These are phyloP conservation scores for Pseudomyrmex dendroicus DNA, from an alignment of 1,140 invertebrate genomes.

Conservation along the genomic window DNA sequence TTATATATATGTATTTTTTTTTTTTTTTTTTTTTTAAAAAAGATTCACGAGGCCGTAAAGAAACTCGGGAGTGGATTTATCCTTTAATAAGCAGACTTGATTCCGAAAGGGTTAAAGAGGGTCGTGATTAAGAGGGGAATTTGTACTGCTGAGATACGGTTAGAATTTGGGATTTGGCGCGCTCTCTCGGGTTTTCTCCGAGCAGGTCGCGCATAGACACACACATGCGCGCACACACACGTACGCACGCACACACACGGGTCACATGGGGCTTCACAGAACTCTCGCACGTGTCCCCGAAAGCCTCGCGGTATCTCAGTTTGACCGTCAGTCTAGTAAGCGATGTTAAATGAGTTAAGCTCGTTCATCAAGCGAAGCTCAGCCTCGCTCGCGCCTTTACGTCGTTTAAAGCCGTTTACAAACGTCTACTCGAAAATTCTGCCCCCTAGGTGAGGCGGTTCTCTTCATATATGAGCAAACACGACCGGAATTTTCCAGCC, in stretches of 20 bases:
- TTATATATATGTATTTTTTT: no score
- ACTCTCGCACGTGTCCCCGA: constrained; percentile 41
- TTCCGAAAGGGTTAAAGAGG: constrained; percentile 1
- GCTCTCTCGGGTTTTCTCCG: background rate
- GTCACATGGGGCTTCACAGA: constrained; percentile 24
- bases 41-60: background rate
- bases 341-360: constrained; percentile 63
- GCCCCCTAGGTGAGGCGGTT: constrained; percentile 13
- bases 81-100: constrained; percentile 26
- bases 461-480: constrained; percentile 2
- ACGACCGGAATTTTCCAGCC: constrained; percentile 19
- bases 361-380: constrained; percentile 57
- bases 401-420: constrained; percentile 56
- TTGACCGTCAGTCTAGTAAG: constrained; percentile 59
- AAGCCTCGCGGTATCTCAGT: constrained; percentile 56
- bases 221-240: no score
- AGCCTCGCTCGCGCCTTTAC: constrained; percentile 50
- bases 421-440: constrained; percentile 48
- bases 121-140: constrained; percentile 21
- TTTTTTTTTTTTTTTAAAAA: no score
- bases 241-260: background rate
- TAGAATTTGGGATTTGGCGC: constrained; percentile 33
- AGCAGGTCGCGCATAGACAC: background rate
- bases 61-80: background rate
- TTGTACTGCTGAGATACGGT: constrained; percentile 37